phyloP scores from a whole-genome alignment of 2,797 vertebrate species.

The Balearica regulorum region DNA sequence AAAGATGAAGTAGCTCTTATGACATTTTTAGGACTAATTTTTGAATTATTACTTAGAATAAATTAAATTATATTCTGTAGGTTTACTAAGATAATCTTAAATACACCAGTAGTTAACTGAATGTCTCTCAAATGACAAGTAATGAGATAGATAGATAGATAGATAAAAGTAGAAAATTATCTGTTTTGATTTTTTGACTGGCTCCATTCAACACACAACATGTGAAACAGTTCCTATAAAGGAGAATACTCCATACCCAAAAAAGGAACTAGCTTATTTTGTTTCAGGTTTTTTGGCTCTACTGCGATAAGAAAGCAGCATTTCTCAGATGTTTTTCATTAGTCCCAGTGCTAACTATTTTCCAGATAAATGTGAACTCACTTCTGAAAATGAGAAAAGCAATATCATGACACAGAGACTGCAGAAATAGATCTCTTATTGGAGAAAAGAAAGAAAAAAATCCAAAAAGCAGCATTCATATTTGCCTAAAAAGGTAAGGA shows the following conservation, averaged over 20 bases:
- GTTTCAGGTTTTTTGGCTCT: not conserved
- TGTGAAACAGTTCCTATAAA: not conserved
- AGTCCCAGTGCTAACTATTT: not conserved
- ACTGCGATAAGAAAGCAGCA: not conserved
- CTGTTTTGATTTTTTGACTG: not conserved
- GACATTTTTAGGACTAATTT: not conserved
- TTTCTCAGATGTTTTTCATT: constrained; percentile 45
- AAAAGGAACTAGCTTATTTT: constrained; percentile 28
- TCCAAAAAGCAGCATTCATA: not conserved
- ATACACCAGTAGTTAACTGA: not conserved
- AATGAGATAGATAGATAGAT: not conserved
- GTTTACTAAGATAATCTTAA: not conserved
- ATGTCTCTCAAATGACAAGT: not conserved
- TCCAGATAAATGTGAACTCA: constrained; percentile 22
- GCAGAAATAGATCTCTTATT: not conserved
- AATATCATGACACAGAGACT: not conserved
- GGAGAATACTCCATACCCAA: not conserved
- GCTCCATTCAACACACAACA: not conserved
- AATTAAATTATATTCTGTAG: not conserved
- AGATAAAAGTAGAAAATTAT: not conserved
- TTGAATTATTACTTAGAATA: not conserved
- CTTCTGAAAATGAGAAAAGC: constrained; percentile 30
- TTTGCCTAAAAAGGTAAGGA: not conserved
- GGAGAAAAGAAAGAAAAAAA: not conserved
- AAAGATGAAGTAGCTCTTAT: not conserved